phyloP scores from a whole-genome alignment of 1,140 invertebrate genomes.

The Cecropterus lyciades region DNA sequence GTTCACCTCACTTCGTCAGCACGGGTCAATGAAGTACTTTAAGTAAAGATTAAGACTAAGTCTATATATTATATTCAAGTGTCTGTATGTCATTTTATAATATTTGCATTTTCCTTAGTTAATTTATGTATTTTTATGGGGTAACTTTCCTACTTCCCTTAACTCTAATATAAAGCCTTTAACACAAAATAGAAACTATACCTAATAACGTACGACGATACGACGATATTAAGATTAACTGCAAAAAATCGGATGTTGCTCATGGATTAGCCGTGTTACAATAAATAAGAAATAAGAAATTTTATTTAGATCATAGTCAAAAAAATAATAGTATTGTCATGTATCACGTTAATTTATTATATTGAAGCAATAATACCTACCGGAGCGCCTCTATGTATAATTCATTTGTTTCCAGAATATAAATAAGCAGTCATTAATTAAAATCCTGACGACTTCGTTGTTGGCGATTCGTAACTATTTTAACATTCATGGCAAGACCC shows the following conservation, averaged over 20 bases:
- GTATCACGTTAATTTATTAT: conserved; percentile 2
- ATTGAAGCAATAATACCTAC: not conserved
- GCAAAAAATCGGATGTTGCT: no score
- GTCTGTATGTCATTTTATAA: not conserved
- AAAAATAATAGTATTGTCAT: no score
- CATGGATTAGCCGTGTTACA: no score
- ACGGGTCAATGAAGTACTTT: conserved; percentile 41
- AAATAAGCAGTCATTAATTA: conserved; percentile 29
- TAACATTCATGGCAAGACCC: conserved; percentile 3
- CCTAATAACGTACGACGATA: no score
- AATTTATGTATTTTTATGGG: no score
- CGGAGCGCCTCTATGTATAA: conserved; percentile 7
- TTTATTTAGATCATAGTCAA: no score
- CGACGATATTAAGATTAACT: no score
- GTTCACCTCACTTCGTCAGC: conserved; percentile 35
- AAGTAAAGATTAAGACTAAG: conserved; percentile 16
- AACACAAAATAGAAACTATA: no score
- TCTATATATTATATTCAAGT: not conserved
- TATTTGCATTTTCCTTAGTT: no score
- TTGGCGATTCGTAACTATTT: not conserved
- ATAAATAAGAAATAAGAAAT: no score
- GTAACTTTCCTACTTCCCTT: no score
- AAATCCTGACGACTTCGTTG: not conserved
- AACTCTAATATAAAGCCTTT: no score
- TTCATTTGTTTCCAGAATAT: conserved; percentile 19